phyloP scores from a whole-genome alignment of 2,113 vertebrate species.

The Empidonax alnorum region DNA sequence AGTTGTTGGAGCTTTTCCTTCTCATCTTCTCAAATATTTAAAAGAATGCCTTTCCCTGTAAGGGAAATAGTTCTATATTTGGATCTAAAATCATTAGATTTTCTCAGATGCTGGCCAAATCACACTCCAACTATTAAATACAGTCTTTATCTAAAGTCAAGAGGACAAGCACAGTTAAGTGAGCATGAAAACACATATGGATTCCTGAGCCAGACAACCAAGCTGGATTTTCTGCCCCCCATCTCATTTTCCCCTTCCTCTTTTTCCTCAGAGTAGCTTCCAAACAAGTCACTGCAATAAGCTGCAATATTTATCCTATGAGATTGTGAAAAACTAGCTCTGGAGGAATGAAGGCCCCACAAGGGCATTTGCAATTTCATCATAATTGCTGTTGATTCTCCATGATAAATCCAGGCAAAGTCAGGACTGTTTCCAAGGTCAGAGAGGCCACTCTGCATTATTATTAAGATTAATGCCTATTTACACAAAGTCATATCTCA shows the following conservation, averaged over 20 bases:
- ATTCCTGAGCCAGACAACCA: neutral
- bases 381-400: neutral
- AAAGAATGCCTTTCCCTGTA: neutral
- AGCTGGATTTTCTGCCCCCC: neutral
- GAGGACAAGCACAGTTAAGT: neutral
- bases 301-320: neutral
- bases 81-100: neutral
- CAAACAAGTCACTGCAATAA: neutral
- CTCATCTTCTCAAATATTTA: neutral
- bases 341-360: neutral
- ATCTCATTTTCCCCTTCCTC: neutral
- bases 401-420: neutral
- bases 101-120: neutral
- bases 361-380: neutral
- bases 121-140: neutral
- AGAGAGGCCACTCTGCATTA: neutral
- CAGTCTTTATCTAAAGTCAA: neutral
- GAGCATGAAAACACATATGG: neutral
- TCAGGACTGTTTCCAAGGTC: neutral
- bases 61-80: neutral
- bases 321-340: neutral
- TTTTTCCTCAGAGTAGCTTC: neutral
- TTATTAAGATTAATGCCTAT: neutral
- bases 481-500: neutral
- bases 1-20: neutral